These are phyloP conservation scores for Ptyas mucosa DNA, from an alignment of 2,113 vertebrate genomes.

Conservation along the genomic window DNA sequence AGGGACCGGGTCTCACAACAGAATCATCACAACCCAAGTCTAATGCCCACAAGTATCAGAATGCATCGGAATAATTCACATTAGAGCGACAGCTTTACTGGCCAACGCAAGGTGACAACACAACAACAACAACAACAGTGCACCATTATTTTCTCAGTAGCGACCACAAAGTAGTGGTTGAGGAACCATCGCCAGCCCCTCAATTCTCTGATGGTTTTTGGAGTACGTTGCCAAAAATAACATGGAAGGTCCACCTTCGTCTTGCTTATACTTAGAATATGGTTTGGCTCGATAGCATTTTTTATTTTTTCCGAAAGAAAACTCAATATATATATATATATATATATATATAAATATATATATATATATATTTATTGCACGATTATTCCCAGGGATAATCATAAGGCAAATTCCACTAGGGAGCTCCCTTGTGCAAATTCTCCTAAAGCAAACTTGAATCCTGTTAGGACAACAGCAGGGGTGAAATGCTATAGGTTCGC, in stretches of 20 bases:
- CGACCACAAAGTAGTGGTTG: neutral
- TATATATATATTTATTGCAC: neutral
- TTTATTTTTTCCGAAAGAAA: neutral
- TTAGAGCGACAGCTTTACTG: neutral
- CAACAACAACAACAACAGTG: neutral
- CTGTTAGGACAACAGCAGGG: neutral
- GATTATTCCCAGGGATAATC: neutral
- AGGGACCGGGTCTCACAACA: neutral
- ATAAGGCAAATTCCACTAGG: neutral
- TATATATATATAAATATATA: neutral
- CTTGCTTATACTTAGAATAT: neutral
- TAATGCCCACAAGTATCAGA: neutral
- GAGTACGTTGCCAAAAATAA: neutral
- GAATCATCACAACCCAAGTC: neutral
- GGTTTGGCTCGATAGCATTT: neutral
- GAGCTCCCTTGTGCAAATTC: neutral
- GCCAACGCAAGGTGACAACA: neutral
- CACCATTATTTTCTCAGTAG: neutral
- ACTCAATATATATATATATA: neutral
- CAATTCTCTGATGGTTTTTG: neutral
- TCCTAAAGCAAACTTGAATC: neutral
- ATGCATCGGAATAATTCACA: neutral
- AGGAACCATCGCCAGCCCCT: neutral
- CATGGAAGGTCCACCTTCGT: neutral
- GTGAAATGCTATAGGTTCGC: no score